phyloP scores from a whole-genome alignment of 2,113 vertebrate species.

The Corythaeola cristata region DNA sequence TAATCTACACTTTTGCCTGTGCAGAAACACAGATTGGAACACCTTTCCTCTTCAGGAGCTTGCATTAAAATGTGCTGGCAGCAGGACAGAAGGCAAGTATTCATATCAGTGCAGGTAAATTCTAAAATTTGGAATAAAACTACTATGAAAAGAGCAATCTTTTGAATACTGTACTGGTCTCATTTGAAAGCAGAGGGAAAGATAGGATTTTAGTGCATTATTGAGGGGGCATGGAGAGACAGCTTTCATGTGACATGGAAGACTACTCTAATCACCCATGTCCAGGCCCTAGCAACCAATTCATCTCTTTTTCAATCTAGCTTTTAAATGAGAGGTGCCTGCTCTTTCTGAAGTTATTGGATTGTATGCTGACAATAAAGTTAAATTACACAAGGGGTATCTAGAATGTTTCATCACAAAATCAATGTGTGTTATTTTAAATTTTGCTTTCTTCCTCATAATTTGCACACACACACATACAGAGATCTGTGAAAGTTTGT shows the following conservation, averaged over 20 bases:
- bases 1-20: conserved; percentile 15
- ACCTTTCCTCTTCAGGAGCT: background rate
- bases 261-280: background rate
- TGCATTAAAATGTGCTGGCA: conserved; percentile 24
- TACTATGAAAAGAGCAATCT: background rate
- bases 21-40: conserved; percentile 12
- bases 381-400: conserved; percentile 1
- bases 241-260: background rate
- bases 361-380: conserved; percentile 30
- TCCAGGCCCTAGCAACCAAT: conserved; percentile 3
- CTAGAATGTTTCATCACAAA: conserved; percentile 33
- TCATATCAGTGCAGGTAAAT: background rate
- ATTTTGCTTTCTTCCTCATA: conserved; percentile 4
- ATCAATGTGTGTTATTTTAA: conserved; percentile 35
- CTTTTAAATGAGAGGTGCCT: conserved; percentile 7
- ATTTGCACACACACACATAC: background rate
- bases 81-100: conserved; percentile 3
- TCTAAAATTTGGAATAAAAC: background rate
- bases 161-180: background rate
- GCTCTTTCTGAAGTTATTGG: background rate
- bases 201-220: background rate
- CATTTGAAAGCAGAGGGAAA: background rate
- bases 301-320: background rate
- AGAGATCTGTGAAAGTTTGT: background rate
- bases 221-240: background rate